Evolutionary conservation across 2,888 invertebrate species (phyloP), one percentile per base, ranked within the genome.

Genomic region (Thera obeliscata): DNA sequence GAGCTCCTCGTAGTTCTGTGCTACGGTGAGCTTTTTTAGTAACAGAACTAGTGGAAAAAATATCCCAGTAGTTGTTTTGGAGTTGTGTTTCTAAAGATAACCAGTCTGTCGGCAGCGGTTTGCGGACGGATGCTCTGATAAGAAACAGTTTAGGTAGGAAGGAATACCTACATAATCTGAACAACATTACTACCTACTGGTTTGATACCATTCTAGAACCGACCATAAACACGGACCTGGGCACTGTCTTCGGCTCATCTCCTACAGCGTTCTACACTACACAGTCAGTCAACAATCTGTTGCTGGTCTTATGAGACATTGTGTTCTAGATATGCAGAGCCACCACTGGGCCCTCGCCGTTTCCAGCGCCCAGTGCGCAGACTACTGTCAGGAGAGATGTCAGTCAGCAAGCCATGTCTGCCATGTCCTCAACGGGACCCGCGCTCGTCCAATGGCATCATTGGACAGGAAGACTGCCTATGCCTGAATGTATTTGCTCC

Each of bases 401-500:
- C 81, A 36, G 90, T 91, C 2, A 85, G 79, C 1, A 78, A 74
- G 48, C 85, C 85, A 48, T 93, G 93, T 68, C 71, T 72, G 8
- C 89, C 90, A 2, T 93, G 93, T 56, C 88, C 91, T 0, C 93
- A 93, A 71, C 81, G 83, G 7, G 87, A 91, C 68, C 88, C 90
- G 0, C 74, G 78, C 38, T 78, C 81, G 6, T 79, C 82, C 0
- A 77, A 79, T 11, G 77, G 80, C n/a, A 76, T 91, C 22, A 85
- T 92, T n/a, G 93, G 93, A 3, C 75, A 85, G 12, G 93, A 97
- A 84, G 96, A 97, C 81, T 97, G 97, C 80, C 89, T 97, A 56
- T 96, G 96, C 75, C 89, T 97, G 3, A 97, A 97, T 79, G 92
- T 97, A 5, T 97, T 95, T 78, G 95, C 97, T 1, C 97, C 97